A percentile compares a stretch with the other conserved stretches of the same genome.
phyloP scores from a whole-genome alignment of 2,888 invertebrate species.

The Troides oblongomaculatus region DNA sequence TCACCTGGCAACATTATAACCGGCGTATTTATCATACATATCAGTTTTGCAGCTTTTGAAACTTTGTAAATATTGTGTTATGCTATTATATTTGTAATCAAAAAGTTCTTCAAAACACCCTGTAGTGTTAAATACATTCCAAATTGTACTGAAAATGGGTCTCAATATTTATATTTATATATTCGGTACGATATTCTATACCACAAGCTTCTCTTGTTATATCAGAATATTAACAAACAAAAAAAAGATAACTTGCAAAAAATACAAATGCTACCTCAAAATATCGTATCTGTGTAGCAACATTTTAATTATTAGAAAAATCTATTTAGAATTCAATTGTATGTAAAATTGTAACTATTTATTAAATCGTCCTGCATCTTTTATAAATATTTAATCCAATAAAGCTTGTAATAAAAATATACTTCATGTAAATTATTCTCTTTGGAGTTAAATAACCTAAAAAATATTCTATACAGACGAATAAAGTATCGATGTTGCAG shows the following conservation, averaged over 20 bases:
- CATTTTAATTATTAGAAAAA: background rate
- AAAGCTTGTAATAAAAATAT: too few species aligned
- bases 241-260: background rate
- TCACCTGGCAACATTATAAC: too few species aligned
- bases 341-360: background rate
- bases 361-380: background rate
- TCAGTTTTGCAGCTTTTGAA: too few species aligned
- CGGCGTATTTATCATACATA: too few species aligned
- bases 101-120: too few species aligned
- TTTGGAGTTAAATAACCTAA: slow-evolving; percentile 31
- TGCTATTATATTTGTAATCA: too few species aligned
- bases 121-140: slow-evolving; percentile 31
- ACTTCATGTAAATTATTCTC: background rate
- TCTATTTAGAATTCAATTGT: background rate
- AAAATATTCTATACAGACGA: slow-evolving; percentile 32
- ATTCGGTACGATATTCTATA: slow-evolving; percentile 10
- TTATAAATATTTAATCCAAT: too few species aligned
- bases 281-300: background rate
- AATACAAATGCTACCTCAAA: slow-evolving; percentile 20
- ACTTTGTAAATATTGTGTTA: too few species aligned
- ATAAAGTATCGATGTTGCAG: slow-evolving; percentile 51
- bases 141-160: slow-evolving; percentile 32
- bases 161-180: slow-evolving; percentile 13
- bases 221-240: background rate
- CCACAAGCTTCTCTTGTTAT: slow-evolving; percentile 26